Percentiles rank a stretch among this genome's conserved stretches.
Conservation (phyloP, 2,888 invertebrate genomes). For the Yponomeuta plumbellus region DNA sequence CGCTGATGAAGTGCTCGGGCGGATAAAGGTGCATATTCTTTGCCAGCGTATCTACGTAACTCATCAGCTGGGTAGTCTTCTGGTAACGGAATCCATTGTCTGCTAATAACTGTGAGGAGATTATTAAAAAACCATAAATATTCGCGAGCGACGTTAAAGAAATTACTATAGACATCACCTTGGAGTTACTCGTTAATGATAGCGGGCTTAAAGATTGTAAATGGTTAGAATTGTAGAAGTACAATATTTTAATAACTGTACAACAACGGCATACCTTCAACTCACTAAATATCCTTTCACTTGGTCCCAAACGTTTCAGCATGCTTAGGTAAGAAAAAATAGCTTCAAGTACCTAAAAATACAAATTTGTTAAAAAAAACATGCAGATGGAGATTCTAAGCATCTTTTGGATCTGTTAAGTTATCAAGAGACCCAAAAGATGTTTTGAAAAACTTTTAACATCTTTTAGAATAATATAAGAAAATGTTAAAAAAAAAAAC, state of each 20-base stretch:
- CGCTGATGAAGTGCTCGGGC: constrained; percentile 86
- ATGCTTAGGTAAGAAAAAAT: constrained; percentile 88
- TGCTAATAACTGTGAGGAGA: constrained; percentile 76
- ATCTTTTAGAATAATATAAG: too few species aligned
- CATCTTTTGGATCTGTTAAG: too few species aligned
- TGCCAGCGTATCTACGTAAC: constrained; percentile 85
- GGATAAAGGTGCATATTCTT: constrained; percentile 89
- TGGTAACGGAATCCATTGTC: constrained; percentile 84
- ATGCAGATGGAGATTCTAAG: not conserved
- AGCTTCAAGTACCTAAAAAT: constrained; percentile 85
- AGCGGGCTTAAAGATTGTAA: too few species aligned
- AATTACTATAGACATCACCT: too few species aligned
- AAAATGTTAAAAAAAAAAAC: too few species aligned
- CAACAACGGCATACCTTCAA: constrained; percentile 64
- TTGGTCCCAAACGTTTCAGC: constrained; percentile 80
- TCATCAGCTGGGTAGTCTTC: constrained; percentile 82
- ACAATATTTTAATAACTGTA: too few species aligned
- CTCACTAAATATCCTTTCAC: constrained; percentile 82
- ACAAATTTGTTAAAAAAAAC: constrained; percentile 54
- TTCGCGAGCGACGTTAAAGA: too few species aligned
- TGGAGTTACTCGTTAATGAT: too few species aligned
- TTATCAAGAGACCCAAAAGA: too few species aligned
- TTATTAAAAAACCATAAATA: not conserved
- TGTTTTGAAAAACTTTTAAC: too few species aligned
- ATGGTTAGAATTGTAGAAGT: too few species aligned